phyloP scores from a whole-genome alignment of 2,797 vertebrate species.

The Nannoperca obscura region DNA sequence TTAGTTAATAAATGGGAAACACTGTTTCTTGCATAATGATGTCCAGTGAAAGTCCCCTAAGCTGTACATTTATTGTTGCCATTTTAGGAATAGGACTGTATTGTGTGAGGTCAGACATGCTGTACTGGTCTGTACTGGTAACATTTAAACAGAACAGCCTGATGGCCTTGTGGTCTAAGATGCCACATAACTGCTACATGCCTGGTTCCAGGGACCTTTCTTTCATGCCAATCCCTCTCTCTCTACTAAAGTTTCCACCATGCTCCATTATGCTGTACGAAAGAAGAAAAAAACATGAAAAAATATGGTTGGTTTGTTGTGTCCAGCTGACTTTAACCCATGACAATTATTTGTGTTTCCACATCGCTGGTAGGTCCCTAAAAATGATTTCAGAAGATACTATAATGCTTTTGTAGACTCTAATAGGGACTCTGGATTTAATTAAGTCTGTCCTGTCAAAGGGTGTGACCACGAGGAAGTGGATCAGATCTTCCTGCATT shows the following conservation, averaged over 20 bases:
- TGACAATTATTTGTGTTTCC: conserved; percentile 2
- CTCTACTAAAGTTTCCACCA: background rate
- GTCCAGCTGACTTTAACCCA: background rate
- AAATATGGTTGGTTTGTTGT: background rate
- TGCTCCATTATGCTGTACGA: background rate
- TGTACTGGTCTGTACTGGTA: background rate
- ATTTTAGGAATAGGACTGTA: background rate
- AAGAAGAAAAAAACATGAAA: background rate
- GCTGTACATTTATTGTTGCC: background rate
- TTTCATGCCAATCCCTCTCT: no score
- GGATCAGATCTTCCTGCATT: background rate
- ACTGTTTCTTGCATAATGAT: background rate
- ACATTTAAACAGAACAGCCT: background rate
- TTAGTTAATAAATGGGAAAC: no score
- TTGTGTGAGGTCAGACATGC: background rate
- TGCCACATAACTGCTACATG: background rate
- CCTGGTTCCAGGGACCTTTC: background rate
- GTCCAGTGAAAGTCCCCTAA: background rate
- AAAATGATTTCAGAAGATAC: background rate
- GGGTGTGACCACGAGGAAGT: background rate
- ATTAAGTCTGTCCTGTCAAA: background rate
- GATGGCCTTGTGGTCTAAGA: background rate
- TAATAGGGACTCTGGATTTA: background rate
- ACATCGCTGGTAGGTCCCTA: background rate
- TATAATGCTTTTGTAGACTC: background rate